Evolutionary conservation across 2,113 vertebrate species (phyloP), one percentile per base, ranked within the genome.

Genomic region (Oryzias curvinotus): DNA sequence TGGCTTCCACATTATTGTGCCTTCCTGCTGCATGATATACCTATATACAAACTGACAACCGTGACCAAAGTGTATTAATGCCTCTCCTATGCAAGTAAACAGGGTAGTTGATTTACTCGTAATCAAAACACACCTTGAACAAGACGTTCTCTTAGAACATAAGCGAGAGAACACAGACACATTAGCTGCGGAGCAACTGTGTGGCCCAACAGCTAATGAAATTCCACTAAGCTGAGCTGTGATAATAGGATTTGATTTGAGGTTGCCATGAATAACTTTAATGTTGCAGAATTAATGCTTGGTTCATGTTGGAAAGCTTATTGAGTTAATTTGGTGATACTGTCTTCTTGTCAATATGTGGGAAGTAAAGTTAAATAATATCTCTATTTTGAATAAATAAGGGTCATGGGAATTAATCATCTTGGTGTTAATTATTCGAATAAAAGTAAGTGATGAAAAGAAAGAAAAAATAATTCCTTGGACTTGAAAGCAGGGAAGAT

Each of bases 401-500:
- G 85, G 60, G 75, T 70, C 77, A 72, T 60, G 59, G 57, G 62
- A 75, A 87, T 80, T 57, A 73, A 85, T 84, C 75, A 71, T 81
- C 52, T 50, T 52, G 53, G 10, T 74, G 75, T 75, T 84, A 78
- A 82, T 87, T 85, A 80, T 77, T 85, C 72, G 75, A 67, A 73
- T 75, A 86, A 70, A 52, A 78, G 83, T 78, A 83, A 83, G 82
- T 68, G 71, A 81, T 85, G 85, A 84, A 82, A 76, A 71, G 69
- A 82, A 85, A 36, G 36, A 10, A 10, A 12, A 36, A 36, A 36
- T 12, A 69, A 83, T 85, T 84, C 68, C 83, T 86, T 87, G 83
- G 78, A 78, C 84, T 84, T 83, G 78, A 88, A 85, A 85, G 82
- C 60, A 76, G 85, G 81, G 85, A 73, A 74, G 78, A 80, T 81